phyloP scores from a whole-genome alignment of 2,113 vertebrate species.

The Poeciliopsis prolifica region DNA sequence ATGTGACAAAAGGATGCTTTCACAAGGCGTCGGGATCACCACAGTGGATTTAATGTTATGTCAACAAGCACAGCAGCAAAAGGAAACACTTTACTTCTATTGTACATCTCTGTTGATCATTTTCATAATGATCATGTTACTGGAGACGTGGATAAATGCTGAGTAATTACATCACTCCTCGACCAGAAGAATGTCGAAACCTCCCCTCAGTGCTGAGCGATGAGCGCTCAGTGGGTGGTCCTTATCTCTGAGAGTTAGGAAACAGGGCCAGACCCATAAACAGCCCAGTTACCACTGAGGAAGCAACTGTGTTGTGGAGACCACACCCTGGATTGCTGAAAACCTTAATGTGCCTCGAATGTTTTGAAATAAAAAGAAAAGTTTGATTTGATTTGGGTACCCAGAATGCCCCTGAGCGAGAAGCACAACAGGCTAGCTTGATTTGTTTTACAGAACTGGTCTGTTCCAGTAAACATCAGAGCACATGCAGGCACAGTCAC shows the following conservation, averaged over 20 bases:
- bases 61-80: conserved; percentile 47
- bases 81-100: conserved; percentile 33
- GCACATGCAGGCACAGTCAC: conserved; percentile 35
- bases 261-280: conserved; percentile 74
- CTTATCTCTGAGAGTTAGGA: conserved; percentile 73
- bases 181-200: conserved; percentile 49
- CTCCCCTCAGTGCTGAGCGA: conserved; percentile 66
- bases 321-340: conserved; percentile 64
- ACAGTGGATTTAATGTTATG: conserved; percentile 37
- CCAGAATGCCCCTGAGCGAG: conserved; percentile 26
- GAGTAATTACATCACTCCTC: conserved; percentile 67
- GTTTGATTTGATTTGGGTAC: conserved; percentile 11
- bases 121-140: conserved; percentile 49
- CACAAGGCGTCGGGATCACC: background rate
- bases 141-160: conserved; percentile 66
- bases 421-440: conserved; percentile 42
- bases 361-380: background rate
- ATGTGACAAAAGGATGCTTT: background rate
- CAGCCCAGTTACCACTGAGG: conserved; percentile 63
- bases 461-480: conserved; percentile 59
- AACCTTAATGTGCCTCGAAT: conserved; percentile 46
- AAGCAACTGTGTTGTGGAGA: conserved; percentile 58
- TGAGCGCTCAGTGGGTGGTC: conserved; percentile 75
- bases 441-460: conserved; percentile 51
- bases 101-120: conserved; percentile 49